Base-by-base conservation (phyloP, 1,140 invertebrate species). In the Brachionus sp. region DNA sequence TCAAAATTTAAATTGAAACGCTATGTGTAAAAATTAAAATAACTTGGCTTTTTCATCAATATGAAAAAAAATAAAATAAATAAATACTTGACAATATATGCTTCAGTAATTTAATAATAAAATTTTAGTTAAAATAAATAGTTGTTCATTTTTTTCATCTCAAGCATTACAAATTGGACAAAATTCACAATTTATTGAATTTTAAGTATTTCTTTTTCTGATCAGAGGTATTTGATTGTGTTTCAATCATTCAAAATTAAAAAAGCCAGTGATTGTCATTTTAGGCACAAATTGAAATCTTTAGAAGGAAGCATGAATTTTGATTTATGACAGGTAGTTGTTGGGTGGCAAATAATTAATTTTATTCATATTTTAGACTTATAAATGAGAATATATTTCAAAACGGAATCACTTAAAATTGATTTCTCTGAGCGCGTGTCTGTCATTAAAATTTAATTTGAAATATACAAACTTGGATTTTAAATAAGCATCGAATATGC, bases 391-490 rank as follows among this genome's bases (percentile, higher is more conserved):
- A 29, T 23, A 75, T 10, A 46, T 46, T 46, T 73, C 35, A 75
- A 75, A 75, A 75, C 70, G 70, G 70, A 75, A 46, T 75, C 70
- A 75, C 29, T 75, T 75, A 10, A 73, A 75, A 75, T 75, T 25
- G 19, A 44, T 75, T 25, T 46, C 42, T 75, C 70, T 39, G 13
- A 23, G 33, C 25, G 70, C 70, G 19, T 75, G 70, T 57, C 50
- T 75, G 70, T 75, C 70, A 75, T 46, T 75, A 46, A 75, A 75
- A 75, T 37, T 1, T 6, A 70, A 70, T 75, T 75, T 46, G 44
- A 75, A 29, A 44, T 23, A 23, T 57, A 57, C 50, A 23, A 23
- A n/a, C 19, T 16, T 57, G 16, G 16, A 19, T 25, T 57, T 5
- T 57, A 57, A 57, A 9, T 57, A 23, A 19, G 6, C 35, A 68